phyloP scores from a whole-genome alignment of 2,113 vertebrate genomes.

The Pterocles gutturalis region DNA sequence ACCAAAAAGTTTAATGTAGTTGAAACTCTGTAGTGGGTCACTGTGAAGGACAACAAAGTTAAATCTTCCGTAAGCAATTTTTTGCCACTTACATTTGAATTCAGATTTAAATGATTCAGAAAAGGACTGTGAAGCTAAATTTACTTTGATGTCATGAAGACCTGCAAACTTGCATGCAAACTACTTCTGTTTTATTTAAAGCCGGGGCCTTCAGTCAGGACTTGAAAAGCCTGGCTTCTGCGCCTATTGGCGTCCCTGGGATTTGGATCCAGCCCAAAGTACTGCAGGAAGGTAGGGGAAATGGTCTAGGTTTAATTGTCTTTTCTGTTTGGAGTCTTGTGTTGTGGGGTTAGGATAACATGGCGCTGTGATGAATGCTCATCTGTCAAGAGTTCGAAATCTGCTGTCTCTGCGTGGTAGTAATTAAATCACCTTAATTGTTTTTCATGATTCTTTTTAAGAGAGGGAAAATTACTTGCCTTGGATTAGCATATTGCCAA shows the following conservation, averaged over 20 bases:
- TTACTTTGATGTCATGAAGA: slow-evolving; percentile 23
- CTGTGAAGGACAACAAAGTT: neutral
- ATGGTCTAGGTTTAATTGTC: slow-evolving; percentile 23
- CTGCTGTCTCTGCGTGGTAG: neutral
- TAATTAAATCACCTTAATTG: slow-evolving; percentile 71
- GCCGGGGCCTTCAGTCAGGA: neutral
- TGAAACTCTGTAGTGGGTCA: neutral
- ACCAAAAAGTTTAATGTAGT: neutral
- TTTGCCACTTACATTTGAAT: neutral
- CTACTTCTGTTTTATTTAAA: slow-evolving; percentile 41
- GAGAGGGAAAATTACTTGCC: slow-evolving; percentile 44
- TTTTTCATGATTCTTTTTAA: slow-evolving; percentile 29
- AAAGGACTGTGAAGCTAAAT: slow-evolving; percentile 15
- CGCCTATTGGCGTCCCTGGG: slow-evolving; percentile 20
- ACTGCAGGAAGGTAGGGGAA: slow-evolving; percentile 20
- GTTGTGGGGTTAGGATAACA: neutral
- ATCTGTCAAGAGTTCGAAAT: slow-evolving; percentile 32
- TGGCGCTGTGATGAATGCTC: slow-evolving; percentile 27
- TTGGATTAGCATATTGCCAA: slow-evolving; percentile 59
- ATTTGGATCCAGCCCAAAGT: slow-evolving; percentile 42
- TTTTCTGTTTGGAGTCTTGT: neutral
- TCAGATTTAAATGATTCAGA: neutral
- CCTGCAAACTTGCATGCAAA: slow-evolving; percentile 23
- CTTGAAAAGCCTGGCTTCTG: slow-evolving; percentile 39
- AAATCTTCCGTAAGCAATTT: neutral